These are phyloP conservation scores for Penaeus japonicus DNA, from an alignment of 1,140 invertebrate genomes.

Conservation along the genomic window DNA sequence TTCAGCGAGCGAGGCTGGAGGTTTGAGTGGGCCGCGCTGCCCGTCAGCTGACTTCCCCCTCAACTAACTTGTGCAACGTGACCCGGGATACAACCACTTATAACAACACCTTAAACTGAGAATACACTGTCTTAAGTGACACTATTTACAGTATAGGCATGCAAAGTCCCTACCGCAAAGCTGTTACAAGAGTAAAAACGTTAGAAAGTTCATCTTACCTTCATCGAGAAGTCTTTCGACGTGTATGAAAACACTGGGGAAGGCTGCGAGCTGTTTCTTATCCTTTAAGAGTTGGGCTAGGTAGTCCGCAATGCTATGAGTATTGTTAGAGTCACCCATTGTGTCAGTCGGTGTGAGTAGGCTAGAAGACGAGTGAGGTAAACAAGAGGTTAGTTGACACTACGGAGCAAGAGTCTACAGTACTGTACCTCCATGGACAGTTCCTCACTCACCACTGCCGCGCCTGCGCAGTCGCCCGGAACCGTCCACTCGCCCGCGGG, in stretches of 20 bases:
- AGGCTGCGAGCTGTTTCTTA: slow-evolving; percentile 98
- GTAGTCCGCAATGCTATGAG: slow-evolving; percentile 98
- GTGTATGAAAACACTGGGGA: slow-evolving; percentile 99
- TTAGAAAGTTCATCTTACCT: slow-evolving; percentile 76
- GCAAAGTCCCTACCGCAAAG: slow-evolving; percentile 2
- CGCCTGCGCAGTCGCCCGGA: slow-evolving; percentile 46
- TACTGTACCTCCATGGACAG: slow-evolving; percentile 53
- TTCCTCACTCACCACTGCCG: slow-evolving; percentile 58
- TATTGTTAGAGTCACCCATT: slow-evolving; percentile 68
- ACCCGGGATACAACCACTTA: not conserved
- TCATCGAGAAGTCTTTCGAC: slow-evolving; percentile 98
- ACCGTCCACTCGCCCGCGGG: slow-evolving; percentile 44
- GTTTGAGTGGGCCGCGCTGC: slow-evolving; percentile 19
- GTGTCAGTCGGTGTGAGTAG: slow-evolving; percentile 50
- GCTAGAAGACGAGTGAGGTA: slow-evolving; percentile 54
- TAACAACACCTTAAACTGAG: not conserved
- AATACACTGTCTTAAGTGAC: not conserved
- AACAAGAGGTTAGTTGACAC: slow-evolving; percentile 57
- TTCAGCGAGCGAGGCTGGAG: slow-evolving; percentile 28
- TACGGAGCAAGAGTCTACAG: slow-evolving; percentile 50
- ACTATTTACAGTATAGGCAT: not conserved
- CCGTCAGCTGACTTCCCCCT: slow-evolving; percentile 43
- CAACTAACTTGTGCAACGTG: not conserved
- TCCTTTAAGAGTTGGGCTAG: slow-evolving; percentile 99
- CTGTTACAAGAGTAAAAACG: slow-evolving; percentile 31